These are phyloP conservation scores for Drosophila bocki DNA, from an alignment of 1,140 invertebrate genomes.

Conservation along the genomic window DNA sequence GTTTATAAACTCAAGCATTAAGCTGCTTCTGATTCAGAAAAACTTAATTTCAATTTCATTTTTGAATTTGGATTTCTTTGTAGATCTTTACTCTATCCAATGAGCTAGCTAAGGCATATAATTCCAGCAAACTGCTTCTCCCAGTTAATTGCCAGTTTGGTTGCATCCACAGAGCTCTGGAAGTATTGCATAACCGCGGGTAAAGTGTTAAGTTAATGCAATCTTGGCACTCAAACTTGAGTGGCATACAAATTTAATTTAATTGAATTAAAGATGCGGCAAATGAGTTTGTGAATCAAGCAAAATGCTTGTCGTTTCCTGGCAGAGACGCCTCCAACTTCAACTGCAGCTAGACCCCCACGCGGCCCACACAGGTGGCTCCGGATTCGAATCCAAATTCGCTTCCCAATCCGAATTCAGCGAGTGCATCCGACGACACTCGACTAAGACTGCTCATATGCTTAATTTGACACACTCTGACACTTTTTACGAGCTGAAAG, in stretches of 20 bases:
- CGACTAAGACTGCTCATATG: slow-evolving; percentile 20
- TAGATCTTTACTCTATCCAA: too few species aligned
- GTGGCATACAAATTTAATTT: slow-evolving; percentile 40
- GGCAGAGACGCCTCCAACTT: neutral
- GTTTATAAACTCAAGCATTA: neutral
- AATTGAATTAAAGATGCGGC: slow-evolving; percentile 37
- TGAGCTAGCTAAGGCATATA: neutral
- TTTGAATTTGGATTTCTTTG: too few species aligned
- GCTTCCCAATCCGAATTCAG: neutral
- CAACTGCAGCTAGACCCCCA: slow-evolving; percentile 19
- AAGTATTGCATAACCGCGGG: slow-evolving; percentile 35
- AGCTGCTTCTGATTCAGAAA: too few species aligned
- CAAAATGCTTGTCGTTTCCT: slow-evolving; percentile 46
- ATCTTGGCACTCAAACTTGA: slow-evolving; percentile 36
- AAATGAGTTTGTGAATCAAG: slow-evolving; percentile 39
- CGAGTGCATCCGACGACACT: slow-evolving; percentile 27
- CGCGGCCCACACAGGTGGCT: slow-evolving; percentile 31
- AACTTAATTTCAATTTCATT: too few species aligned
- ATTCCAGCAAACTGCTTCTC: slow-evolving; percentile 2
- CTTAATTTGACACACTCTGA: slow-evolving; percentile 71
- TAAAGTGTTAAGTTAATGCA: slow-evolving; percentile 23
- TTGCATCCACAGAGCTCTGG: slow-evolving; percentile 27
- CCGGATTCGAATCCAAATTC: neutral
- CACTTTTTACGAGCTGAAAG: slow-evolving; percentile 63
- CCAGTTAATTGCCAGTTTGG: slow-evolving; percentile 17